phyloP scores from a whole-genome alignment of 2,888 invertebrate species.

The Belgica antarctica region DNA sequence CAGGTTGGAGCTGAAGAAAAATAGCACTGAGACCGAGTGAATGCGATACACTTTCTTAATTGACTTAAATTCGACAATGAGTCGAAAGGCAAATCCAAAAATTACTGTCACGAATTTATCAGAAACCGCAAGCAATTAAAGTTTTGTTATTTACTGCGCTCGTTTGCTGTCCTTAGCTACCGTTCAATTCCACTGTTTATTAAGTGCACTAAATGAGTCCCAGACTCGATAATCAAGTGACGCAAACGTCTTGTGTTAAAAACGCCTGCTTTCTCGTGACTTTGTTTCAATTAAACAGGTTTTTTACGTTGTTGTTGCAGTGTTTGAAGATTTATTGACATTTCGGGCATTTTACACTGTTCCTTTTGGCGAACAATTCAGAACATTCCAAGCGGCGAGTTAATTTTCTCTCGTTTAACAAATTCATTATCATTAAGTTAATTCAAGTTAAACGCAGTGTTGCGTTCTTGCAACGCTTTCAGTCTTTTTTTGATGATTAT shows the following conservation, averaged over 20 bases:
- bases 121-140: constrained; percentile 29
- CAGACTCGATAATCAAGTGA: constrained; percentile 10
- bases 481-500: constrained; percentile 42
- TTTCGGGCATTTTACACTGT: not conserved
- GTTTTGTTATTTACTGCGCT: constrained; percentile 28
- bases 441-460: constrained; percentile 29
- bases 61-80: not conserved
- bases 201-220: not conserved
- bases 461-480: no score
- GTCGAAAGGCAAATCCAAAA: not conserved
- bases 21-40: not conserved
- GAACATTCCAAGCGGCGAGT: not conserved
- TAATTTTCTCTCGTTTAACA: constrained; percentile 35
- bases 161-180: constrained; percentile 29
- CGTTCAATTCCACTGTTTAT: constrained; percentile 16
- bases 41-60: constrained; percentile 3
- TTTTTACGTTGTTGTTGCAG: not conserved
- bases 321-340: constrained; percentile 20
- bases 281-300: constrained; percentile 28
- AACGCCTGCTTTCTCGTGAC: constrained; percentile 9
- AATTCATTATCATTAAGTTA: constrained; percentile 43
- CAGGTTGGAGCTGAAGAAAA: constrained; percentile 16
- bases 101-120: constrained; percentile 35
- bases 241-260: constrained; percentile 24
- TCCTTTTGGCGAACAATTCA: not conserved